These are phyloP conservation scores for Ectropis crepuscularia DNA, from an alignment of 2,888 invertebrate genomes.

Conservation along the genomic window DNA sequence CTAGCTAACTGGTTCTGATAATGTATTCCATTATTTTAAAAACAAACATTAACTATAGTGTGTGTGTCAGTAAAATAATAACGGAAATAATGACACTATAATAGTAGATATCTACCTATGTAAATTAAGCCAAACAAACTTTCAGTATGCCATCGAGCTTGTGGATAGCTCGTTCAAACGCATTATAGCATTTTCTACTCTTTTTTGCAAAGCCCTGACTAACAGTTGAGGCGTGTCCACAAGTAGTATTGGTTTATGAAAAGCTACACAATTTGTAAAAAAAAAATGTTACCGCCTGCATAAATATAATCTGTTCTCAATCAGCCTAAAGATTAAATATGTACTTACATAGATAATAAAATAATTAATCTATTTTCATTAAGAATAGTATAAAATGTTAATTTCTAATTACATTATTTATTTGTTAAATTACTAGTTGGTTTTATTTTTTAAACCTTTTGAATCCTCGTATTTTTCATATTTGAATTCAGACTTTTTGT, in stretches of 20 bases:
- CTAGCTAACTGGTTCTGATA: no score
- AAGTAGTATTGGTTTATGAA: slow-evolving; percentile 65
- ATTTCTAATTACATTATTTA: slow-evolving; percentile 80
- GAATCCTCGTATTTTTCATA: background rate
- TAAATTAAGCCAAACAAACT: no score
- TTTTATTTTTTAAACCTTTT: slow-evolving; percentile 51
- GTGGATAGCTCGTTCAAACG: no score
- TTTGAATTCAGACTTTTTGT: no score
- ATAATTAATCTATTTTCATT: slow-evolving; percentile 74
- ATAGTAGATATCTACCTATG: no score
- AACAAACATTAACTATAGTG: no score
- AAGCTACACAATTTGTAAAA: slow-evolving; percentile 57
- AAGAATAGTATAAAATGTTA: slow-evolving; percentile 76
- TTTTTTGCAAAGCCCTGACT: no score
- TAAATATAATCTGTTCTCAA: slow-evolving; percentile 66
- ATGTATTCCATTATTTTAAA: no score
- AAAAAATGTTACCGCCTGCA: slow-evolving; percentile 72
- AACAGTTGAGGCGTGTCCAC: slow-evolving; percentile 27
- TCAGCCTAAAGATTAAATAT: slow-evolving; percentile 68
- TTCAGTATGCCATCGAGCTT: no score
- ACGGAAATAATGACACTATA: no score
- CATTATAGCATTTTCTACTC: no score
- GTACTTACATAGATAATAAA: slow-evolving; percentile 55
- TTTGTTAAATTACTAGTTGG: slow-evolving; percentile 74
- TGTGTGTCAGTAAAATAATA: no score